Base-by-base conservation (phyloP, 2,797 vertebrate genomes). In the Siniperca scherzeri region DNA sequence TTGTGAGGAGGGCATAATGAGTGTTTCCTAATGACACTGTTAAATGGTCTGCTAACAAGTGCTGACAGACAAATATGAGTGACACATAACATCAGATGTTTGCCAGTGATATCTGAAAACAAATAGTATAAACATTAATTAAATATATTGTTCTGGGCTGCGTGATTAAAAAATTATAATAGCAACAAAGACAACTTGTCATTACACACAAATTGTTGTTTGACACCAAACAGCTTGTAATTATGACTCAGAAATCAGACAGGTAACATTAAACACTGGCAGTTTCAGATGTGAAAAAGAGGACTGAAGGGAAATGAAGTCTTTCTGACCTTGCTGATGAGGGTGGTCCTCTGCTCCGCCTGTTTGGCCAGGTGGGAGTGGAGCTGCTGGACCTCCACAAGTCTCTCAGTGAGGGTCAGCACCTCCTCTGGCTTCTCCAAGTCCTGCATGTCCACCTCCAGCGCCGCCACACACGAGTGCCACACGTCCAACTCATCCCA, bases 401-500 rank as follows among this genome's bases (percentile, higher is more conserved):
- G 85, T 14, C 92, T 93, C 86, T 99, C 98, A 68, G 95, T 95
- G 88, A 98, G 90, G 40, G 93, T 84, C 60, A 96, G 95, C 0
- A 91, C 94, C 5, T 97, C 96, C 66, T 93, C 94, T 0, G 97
- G 96, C 33, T 95, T 91, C 84, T 97, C 96, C 87, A 97, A 22
- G 83, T 98, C 98, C 59, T 97, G 97, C 57, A 98, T 92, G 70
- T 97, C 97, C 17, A 96, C 96, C 82, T 99, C 97, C 70, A 99
- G 91, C 0, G 95, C 94, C 0, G 96, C 96, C 52, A 98, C 87
- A 59, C 94, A 93, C 57, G 97, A 96, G 90, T 97, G 98, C 96
- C 98, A 98, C 62, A 89, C 74, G 13, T 99, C 97, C 48, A 99
- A 89, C 92, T 97, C 96, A 5, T 98, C 97, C 98, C 98, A 98